Evolutionary conservation across 2,888 invertebrate species (phyloP).

Genomic region (Agonopterix arenella): DNA sequence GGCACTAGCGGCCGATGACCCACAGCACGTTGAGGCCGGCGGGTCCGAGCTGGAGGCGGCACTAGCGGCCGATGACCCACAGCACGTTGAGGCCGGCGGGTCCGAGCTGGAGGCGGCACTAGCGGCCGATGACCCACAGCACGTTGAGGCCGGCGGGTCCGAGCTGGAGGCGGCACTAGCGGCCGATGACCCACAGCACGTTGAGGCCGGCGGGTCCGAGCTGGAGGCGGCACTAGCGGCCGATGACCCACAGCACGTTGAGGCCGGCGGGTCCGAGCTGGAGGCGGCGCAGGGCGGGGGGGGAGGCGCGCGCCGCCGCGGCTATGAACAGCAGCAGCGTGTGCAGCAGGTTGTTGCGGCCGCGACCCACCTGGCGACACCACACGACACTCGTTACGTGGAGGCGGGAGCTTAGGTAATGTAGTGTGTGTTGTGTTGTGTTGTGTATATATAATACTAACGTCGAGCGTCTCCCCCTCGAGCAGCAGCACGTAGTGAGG

Average conservation of each 20-base stretch:
- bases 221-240: conserved; percentile 51
- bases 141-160: conserved; percentile 81
- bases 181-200: conserved; percentile 84
- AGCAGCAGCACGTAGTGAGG: conserved; percentile 76
- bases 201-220: conserved; percentile 79
- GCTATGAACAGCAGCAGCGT: conserved; percentile 89
- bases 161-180: conserved; percentile 70
- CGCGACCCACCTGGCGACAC: conserved; percentile 40
- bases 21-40: conserved; percentile 86
- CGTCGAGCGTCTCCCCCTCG: conserved; percentile 53
- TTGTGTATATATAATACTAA: too few relatives aligned
- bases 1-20: conserved; percentile 78
- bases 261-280: conserved; percentile 70
- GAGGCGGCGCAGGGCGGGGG: conserved; percentile 44
- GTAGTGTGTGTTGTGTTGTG: background rate
- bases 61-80: too few relatives aligned
- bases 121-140: conserved; percentile 84
- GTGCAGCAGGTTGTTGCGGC: conserved; percentile 93
- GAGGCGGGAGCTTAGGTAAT: background rate
- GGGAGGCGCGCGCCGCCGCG: conserved; percentile 82
- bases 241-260: conserved; percentile 90
- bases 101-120: conserved; percentile 10
- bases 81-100: too few relatives aligned
- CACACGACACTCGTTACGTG: background rate
- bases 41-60: conserved; percentile 51